These are phyloP conservation scores for Scaptodrosophila lebanonensis DNA, from an alignment of 1,140 invertebrate genomes.

Conservation along the genomic window DNA sequence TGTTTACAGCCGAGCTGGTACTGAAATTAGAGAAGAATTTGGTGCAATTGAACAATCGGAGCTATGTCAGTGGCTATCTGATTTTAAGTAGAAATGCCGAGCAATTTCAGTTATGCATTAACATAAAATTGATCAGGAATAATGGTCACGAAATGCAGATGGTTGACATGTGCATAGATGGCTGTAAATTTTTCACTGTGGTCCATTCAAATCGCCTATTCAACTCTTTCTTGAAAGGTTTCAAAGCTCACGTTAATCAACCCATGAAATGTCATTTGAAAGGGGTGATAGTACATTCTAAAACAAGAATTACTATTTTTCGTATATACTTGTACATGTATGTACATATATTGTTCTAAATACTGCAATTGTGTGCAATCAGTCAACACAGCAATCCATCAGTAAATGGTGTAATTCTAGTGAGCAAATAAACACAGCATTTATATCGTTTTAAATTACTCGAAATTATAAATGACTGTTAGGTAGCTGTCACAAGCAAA, in stretches of 20 bases:
- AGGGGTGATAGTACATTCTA: slow-evolving; percentile 7
- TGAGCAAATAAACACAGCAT: too few relatives aligned
- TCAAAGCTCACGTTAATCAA: slow-evolving; percentile 12
- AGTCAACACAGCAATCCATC: too few relatives aligned
- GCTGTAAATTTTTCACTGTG: slow-evolving; percentile 5
- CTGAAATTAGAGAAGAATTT: not conserved
- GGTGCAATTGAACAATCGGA: not conserved
- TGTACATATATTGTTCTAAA: too few relatives aligned
- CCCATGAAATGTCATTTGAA: slow-evolving; percentile 26
- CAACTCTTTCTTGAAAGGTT: slow-evolving; percentile 23
- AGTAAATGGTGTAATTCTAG: too few relatives aligned
- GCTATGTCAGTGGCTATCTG: slow-evolving; percentile 3
- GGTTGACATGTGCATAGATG: not conserved
- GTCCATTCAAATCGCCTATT: slow-evolving; percentile 30
- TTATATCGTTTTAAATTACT: too few relatives aligned
- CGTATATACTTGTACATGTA: too few relatives aligned
- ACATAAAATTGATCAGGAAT: not conserved
- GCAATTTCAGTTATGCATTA: not conserved
- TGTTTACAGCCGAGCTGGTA: not conserved
- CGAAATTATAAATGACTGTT: too few relatives aligned
- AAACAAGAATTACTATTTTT: too few relatives aligned
- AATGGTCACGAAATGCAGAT: slow-evolving; percentile 4
- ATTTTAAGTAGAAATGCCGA: not conserved
- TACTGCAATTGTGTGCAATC: too few relatives aligned
- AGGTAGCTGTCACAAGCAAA: too few relatives aligned